Conservation (phyloP, 2,888 invertebrate species). For the Ephialtes manifestator region DNA sequence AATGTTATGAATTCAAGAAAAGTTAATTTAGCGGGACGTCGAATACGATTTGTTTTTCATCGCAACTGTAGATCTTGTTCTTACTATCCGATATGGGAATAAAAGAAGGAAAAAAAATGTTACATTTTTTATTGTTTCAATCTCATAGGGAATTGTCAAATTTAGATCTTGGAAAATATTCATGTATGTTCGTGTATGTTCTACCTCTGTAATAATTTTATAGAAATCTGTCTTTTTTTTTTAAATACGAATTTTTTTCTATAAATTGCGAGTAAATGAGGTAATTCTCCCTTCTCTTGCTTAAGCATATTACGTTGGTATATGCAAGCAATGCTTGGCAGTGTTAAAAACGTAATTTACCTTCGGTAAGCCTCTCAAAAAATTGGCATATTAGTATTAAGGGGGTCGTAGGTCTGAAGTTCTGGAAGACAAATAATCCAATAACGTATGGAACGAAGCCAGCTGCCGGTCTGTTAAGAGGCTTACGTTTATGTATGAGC, state of each 20-base stretch:
- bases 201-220: no score
- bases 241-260: not conserved
- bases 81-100: no score
- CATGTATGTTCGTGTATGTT: no score
- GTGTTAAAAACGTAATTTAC: not conserved
- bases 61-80: no score
- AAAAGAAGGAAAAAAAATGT: no score
- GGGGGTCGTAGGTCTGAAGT: constrained; percentile 56
- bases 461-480: constrained; percentile 74
- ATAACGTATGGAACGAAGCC: constrained; percentile 78
- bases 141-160: no score
- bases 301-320: not conserved
- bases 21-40: no score
- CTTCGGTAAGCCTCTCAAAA: constrained; percentile 22
- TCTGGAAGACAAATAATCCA: constrained; percentile 78
- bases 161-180: no score
- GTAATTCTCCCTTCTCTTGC: not conserved
- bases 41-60: no score
- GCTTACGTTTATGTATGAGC: constrained; percentile 76
- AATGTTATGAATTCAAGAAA: no score
- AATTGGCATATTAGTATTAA: constrained; percentile 46
- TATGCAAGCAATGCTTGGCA: not conserved
- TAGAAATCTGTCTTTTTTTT: no score
- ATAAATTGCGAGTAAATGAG: not conserved
- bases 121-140: no score